A percentile compares a stretch with the other conserved stretches of the same genome.
Evolutionary conservation across 2,888 invertebrate genomes (phyloP).

Genomic region (Dynastes maya): DNA sequence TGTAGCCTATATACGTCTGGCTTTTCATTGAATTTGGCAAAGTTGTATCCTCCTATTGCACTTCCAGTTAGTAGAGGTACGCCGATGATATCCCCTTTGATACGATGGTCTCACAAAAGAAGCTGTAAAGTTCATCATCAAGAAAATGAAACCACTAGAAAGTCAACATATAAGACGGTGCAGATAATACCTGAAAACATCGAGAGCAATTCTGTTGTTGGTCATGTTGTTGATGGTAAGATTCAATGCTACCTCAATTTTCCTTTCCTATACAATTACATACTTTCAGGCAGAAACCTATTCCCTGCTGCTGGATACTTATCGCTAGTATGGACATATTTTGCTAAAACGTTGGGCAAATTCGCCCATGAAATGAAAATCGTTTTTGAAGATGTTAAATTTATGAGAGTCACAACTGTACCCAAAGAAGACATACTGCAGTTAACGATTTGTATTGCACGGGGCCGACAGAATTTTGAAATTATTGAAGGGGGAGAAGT

Average conservation of each 20-base stretch:
- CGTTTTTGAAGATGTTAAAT: constrained; percentile 74
- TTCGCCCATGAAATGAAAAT: constrained; percentile 71
- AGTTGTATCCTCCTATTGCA: constrained; percentile 82
- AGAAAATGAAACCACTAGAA: constrained; percentile 75
- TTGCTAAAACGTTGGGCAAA: constrained; percentile 68
- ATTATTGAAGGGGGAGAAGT: not conserved
- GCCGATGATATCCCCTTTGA: constrained; percentile 85
- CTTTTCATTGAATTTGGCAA: constrained; percentile 80
- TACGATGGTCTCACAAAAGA: constrained; percentile 90
- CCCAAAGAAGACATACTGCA: constrained; percentile 68
- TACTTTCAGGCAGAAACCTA: constrained; percentile 63
- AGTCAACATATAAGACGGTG: constrained; percentile 75
- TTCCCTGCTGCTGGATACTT: constrained; percentile 77
- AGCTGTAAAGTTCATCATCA: constrained; percentile 83
- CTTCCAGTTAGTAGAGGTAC: constrained; percentile 93
- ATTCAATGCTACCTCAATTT: not conserved
- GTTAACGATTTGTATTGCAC: constrained; percentile 60
- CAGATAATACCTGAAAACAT: not conserved
- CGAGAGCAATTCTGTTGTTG: constrained; percentile 78
- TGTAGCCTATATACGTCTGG: constrained; percentile 78
- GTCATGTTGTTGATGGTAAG: constrained; percentile 87
- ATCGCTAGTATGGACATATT: constrained; percentile 73
- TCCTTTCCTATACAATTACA: no score
- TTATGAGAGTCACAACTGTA: constrained; percentile 66
- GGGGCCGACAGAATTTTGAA: constrained; percentile 55